Base-by-base conservation (phyloP, 2,888 invertebrate species). In the Pseudoips prasinana region DNA sequence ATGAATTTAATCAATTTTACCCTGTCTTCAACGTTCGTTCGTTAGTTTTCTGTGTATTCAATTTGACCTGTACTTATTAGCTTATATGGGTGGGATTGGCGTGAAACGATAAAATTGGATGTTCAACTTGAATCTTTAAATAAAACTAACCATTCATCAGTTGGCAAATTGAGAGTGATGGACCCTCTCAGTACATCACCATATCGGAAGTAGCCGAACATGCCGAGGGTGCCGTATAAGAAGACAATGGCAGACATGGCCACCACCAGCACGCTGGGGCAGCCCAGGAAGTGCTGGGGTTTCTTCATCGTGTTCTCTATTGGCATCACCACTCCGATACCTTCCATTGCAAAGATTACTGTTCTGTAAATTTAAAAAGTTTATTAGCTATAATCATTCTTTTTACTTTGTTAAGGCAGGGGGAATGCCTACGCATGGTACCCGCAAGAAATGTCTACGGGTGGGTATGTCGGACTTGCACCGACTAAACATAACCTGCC, bases 281-380 rank as follows among this genome's bases (percentile, higher is more conserved):
- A 93, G 4, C 93, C 92, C 25, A 97, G 91, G 58, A 95, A 95
- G 39, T 95, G 92, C 36, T 92, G 90, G 0, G 96, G 96, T 33
- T 92, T 92, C 55, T 90, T 91, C 97, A 98, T 97, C 1, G 92
- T 93, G 70, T 98, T 98, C 74, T 98, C 97, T 8, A 98, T 92
- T 0, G 98, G 98, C 91, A 98, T 93, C 1, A 98, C 95, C 25
- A 94, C 94, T 22, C 96, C 96, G 43, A 99, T 97, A 23, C 96
- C 97, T 87, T 99, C 99, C 92, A 99, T 98, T 19, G 99, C 97
- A 72, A 98, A 99, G 54, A 99, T 94, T 0, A 97, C 98, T 0
- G 98, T 98, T 11, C 98, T 91, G 65, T 10, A 54, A 46, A 7
- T 3, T n/a, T n/a, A n/a, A n/a, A 5, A 18, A 5, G 3, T 5